Evolutionary conservation across 2,797 vertebrate genomes (phyloP), one percentile per base, ranked within the genome.

Genomic region (Cuniculus paca): DNA sequence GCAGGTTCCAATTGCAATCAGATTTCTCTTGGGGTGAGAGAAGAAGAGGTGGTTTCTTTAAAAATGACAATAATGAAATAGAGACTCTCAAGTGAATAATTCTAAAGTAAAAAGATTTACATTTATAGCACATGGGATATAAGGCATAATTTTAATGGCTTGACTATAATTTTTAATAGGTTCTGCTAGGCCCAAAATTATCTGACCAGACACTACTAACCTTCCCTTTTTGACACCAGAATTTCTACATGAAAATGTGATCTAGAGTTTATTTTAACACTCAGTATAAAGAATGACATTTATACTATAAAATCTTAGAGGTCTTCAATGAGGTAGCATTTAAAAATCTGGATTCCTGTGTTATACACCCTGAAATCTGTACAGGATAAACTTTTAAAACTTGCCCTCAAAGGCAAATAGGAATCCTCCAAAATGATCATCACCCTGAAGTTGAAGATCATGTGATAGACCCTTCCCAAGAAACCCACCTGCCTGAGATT

Each of bases 1-100:
- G 50, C 48, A 94, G 91, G 79, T 97, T 98, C 96, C 94, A 96
- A 28, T 90, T 95, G 95, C 94, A 96, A 88, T 97, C 94, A 94
- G 50, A 92, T 97, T 95, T 96, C 91, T 97, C 94, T 97, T 85
- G 88, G 90, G 94, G 87, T 85, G 54, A 95, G 96, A 92, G 95
- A 81, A 92, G 72, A 74, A 93, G 94, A 90, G 50, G 36, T 93
- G 50, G 50, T 95, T 97, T 97, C 85, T 97, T 95, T 90, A 82
- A 94, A 95, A 95, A 96, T 48, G 86, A 91, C 90, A 94, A 82
- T 90, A 96, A 83, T 87, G 87, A 94, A 95, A 95, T 95, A 50
- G 97, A 96, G 90, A 91, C 82, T 92, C 63, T 87, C 19, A 0
- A 70, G 65, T 82, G 96, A 95, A 80, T 96, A 97, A 95, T 89